These are phyloP conservation scores for Heloderma charlesbogerti DNA, from an alignment of 2,113 vertebrate species.

Conservation along the genomic window DNA sequence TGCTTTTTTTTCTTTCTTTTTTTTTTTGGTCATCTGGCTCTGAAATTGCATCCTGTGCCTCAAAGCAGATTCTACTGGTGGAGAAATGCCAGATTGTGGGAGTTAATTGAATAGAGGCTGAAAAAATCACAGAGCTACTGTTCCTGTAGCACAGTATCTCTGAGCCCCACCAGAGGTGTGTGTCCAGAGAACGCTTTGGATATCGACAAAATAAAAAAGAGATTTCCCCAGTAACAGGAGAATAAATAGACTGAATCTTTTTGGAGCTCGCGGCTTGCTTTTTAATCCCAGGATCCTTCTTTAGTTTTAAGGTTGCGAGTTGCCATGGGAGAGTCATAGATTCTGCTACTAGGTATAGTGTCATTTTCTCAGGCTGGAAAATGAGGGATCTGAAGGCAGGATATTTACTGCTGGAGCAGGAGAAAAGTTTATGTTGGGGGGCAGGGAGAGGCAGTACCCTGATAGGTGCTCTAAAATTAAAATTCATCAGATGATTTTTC, in stretches of 20 bases:
- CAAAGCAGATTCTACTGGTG: neutral
- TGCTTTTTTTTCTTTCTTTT: too few relatives aligned
- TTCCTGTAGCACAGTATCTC: conserved; percentile 27
- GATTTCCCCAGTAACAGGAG: conserved; percentile 27
- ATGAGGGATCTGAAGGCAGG: neutral
- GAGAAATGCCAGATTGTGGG: fast-evolving
- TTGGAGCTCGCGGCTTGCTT: conserved; percentile 61
- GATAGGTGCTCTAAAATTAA: neutral
- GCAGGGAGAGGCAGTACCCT: neutral
- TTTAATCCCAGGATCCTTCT: conserved; percentile 66
- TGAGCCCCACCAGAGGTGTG: conserved; percentile 10
- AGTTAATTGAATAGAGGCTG: conserved; percentile 9
- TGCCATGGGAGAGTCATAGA: neutral
- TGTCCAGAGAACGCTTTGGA: conserved; percentile 48
- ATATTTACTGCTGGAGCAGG: neutral
- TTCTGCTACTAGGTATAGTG: neutral
- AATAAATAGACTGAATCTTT: conserved; percentile 72
- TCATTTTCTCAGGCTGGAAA: neutral
- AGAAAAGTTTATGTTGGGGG: too few relatives aligned
- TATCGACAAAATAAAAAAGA: conserved; percentile 40
- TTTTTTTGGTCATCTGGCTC: neutral
- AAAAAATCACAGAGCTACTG: neutral
- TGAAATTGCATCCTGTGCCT: conserved; percentile 7
- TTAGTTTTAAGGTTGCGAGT: conserved; percentile 61
- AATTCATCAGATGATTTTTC: neutral